phyloP scores from a whole-genome alignment of 2,797 vertebrate genomes.

The Megalops cyprinoides region DNA sequence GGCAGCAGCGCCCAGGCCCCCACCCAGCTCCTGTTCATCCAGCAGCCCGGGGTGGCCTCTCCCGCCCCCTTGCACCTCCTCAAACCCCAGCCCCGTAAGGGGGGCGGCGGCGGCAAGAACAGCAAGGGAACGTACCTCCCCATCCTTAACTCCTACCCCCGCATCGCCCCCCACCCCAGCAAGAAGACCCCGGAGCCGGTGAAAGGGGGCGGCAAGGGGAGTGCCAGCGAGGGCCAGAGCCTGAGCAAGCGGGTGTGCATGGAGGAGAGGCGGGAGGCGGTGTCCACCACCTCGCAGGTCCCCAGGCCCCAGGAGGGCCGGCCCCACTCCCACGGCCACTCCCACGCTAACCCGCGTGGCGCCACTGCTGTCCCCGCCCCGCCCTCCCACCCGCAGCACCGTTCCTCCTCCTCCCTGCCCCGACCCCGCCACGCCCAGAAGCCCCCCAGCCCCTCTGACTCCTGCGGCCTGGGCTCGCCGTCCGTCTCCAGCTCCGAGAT shows the following conservation, averaged over 20 bases:
- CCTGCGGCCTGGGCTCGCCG: slow-evolving; percentile 41
- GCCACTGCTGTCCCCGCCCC: background rate
- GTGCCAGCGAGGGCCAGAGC: slow-evolving; percentile 52
- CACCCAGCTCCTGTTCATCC: slow-evolving; percentile 58
- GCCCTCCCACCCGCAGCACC: background rate
- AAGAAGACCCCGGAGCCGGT: slow-evolving; percentile 64
- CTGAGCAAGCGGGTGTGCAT: slow-evolving; percentile 67
- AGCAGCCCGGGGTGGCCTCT: slow-evolving; percentile 53
- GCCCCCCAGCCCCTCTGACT: slow-evolving; percentile 34
- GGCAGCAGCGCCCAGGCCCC: slow-evolving; percentile 22
- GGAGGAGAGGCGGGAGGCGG: slow-evolving; percentile 48
- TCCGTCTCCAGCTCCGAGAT: slow-evolving; percentile 59
- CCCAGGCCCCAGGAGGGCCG: slow-evolving; percentile 42
- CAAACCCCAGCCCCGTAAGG: slow-evolving; percentile 43
- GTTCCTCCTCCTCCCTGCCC: slow-evolving; percentile 37
- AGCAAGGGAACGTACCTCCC: slow-evolving; percentile 59
- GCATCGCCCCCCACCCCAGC: slow-evolving; percentile 70
- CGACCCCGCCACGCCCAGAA: background rate
- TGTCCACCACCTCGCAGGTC: slow-evolving; percentile 31
- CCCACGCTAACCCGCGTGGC: background rate
- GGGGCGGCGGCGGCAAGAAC: slow-evolving; percentile 48
- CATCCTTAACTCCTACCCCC: slow-evolving; percentile 70
- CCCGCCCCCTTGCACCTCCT: slow-evolving; percentile 41
- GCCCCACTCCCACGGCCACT: background rate
- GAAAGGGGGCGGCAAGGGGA: slow-evolving; percentile 27